Percentiles rank a stretch among this genome's conserved stretches.
phyloP scores from a whole-genome alignment of 2,888 invertebrate species.

The Parascotia fuliginaria region DNA sequence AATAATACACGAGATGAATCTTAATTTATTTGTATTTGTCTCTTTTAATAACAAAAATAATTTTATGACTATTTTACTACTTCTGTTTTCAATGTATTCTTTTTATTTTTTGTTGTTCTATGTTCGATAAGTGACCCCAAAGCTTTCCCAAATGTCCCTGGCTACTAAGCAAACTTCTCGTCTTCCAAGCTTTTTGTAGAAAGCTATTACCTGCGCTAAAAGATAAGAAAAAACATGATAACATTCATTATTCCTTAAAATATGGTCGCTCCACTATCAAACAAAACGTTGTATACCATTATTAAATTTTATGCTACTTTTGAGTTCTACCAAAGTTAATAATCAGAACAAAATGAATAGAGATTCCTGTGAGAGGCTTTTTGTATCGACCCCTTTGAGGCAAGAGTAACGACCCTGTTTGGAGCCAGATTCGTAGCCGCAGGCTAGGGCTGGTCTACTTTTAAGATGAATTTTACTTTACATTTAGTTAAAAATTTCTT shows the following conservation, averaged over 20 bases:
- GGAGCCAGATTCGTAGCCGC: constrained; percentile 47
- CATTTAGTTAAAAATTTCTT: constrained; percentile 36
- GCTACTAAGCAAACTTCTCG: too few relatives aligned
- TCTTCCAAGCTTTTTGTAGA: too few relatives aligned
- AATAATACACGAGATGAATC: too few relatives aligned
- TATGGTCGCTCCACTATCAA: constrained; percentile 8
- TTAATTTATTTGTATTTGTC: too few relatives aligned
- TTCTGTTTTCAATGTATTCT: too few relatives aligned
- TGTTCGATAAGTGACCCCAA: too few relatives aligned
- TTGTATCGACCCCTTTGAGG: constrained; percentile 48
- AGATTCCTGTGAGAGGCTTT: constrained; percentile 48
- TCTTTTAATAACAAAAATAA: too few relatives aligned
- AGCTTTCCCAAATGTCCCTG: too few relatives aligned
- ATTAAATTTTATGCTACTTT: constrained; percentile 42
- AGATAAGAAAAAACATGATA: not conserved
- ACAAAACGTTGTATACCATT: constrained; percentile 29
- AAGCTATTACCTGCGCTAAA: too few relatives aligned
- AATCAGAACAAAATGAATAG: constrained; percentile 56
- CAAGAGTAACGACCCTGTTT: constrained; percentile 54
- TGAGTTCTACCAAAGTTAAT: constrained; percentile 48
- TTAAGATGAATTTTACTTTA: constrained; percentile 40
- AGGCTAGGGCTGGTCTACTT: constrained; percentile 38
- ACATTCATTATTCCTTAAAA: not conserved
- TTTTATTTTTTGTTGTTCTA: too few relatives aligned
- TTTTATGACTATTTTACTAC: too few relatives aligned